Evolutionary conservation across 2,797 vertebrate genomes (phyloP), one percentile per base, ranked within the genome.

Genomic region (Capromys pilorides): DNA sequence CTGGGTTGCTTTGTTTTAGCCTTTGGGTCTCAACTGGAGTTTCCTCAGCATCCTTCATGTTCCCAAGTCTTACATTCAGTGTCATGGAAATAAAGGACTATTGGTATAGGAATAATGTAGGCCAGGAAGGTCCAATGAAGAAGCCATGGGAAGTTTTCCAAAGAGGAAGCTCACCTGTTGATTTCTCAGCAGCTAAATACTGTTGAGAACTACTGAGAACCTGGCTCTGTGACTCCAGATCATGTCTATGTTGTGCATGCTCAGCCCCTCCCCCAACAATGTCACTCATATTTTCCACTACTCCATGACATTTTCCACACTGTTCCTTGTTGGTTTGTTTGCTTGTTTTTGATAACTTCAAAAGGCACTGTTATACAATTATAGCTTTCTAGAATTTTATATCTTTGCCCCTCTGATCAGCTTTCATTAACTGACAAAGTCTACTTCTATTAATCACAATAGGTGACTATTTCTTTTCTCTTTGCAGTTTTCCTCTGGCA

Each of bases 221-320:
- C 0, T 3, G 19, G 7, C 66, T 92, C 39, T 94, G 66, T 95
- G 88, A 91, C 11, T 2, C 93, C 45, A 96, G 39, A 71, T 66
- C 7, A 59, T 49, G 7, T 54, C 4, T 2, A 1, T 1, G 1
- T 1, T 5, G 12, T 14, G 66, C 6, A 5, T 26, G 7, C 2
- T 1, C 2, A 0, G 6, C 31, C 6, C 31, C 26, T 45, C 5
- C n/a, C 22, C 21, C 24, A 18, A 19, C 57, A 18, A 18, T 19
- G 1, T 19, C 57, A 5, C 57, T 18, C 57, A 19, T 19, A 59
- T 59, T 19, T 59, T 59, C 19, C 57, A 59, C 57, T 3, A 2
- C 18, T 59, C 57, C 57, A 59, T 19, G 5, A 19, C 54, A 0
- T 8, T 31, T 4, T 45, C 1, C 18, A 2, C 2, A 45, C 21